Evolutionary conservation across 2,113 vertebrate species (phyloP).

Genomic region (Thryonomys swinderianus): DNA sequence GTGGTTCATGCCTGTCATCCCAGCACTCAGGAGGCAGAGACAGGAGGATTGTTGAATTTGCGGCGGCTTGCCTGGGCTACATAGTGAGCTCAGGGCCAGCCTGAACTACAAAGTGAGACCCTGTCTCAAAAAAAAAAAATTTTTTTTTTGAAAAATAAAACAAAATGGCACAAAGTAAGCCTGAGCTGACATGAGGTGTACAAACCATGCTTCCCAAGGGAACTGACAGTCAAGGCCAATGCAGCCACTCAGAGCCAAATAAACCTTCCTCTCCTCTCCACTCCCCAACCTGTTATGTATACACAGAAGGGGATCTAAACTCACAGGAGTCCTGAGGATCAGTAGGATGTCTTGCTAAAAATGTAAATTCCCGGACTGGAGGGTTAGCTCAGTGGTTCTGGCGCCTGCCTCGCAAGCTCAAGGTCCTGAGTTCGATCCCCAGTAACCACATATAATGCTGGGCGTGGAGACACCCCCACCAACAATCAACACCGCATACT

Average conservation of each 20-base stretch:
- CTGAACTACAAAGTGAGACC: neutral
- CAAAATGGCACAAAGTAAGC: neutral
- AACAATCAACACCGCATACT: too few species aligned
- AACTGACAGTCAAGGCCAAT: accelerated
- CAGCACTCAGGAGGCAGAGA: too few species aligned
- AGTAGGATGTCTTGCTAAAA: neutral
- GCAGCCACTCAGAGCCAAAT: accelerated
- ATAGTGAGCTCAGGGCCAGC: neutral
- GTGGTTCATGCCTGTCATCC: too few species aligned
- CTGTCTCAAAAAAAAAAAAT: neutral
- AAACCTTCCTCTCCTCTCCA: neutral
- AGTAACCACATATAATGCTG: too few species aligned
- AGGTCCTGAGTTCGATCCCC: too few species aligned
- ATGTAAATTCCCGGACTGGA: neutral
- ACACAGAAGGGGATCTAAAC: neutral
- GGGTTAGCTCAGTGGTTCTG: too few species aligned
- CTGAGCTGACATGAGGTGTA: neutral
- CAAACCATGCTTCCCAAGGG: neutral
- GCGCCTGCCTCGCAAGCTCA: too few species aligned
- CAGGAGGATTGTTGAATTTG: too few species aligned
- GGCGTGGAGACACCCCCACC: too few species aligned
- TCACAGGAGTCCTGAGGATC: too few species aligned
- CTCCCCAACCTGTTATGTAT: accelerated
- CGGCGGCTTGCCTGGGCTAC: too few species aligned
- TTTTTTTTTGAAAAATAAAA: neutral